These are phyloP conservation scores for Esox lucius DNA, from an alignment of 2,797 vertebrate genomes.

Conservation along the genomic window DNA sequence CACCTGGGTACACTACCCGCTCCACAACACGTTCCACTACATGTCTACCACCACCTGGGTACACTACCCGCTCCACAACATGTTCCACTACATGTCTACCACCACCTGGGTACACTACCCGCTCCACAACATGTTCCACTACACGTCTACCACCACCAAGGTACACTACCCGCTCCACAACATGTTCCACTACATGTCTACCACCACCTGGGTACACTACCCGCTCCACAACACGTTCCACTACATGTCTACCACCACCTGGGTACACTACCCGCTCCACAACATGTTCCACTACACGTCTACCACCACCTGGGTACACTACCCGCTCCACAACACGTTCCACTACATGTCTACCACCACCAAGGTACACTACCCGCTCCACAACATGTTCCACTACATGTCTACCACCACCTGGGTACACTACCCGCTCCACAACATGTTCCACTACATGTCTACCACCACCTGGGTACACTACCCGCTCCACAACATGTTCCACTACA, in stretches of 20 bases:
- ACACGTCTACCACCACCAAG: slow-evolving; percentile 98
- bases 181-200: slow-evolving; percentile 99
- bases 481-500: slow-evolving; percentile 98
- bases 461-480: slow-evolving; percentile 92
- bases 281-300: slow-evolving; percentile 99
- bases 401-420: too few relatives aligned
- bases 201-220: too few relatives aligned
- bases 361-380: slow-evolving; percentile 88
- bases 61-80: slow-evolving; percentile 92
- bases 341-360: slow-evolving; percentile 98
- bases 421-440: slow-evolving; percentile 99
- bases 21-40: slow-evolving; percentile 99
- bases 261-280: slow-evolving; percentile 87
- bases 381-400: slow-evolving; percentile 99
- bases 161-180: slow-evolving; percentile 88
- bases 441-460: slow-evolving; percentile 98
- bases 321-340: slow-evolving; percentile 99
- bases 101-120: too few relatives aligned
- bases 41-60: slow-evolving; percentile 95
- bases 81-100: slow-evolving; percentile 99
- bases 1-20: too few relatives aligned
- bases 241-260: slow-evolving; percentile 97
- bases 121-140: slow-evolving; percentile 99
- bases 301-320: too few relatives aligned
- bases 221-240: slow-evolving; percentile 99